Evolutionary conservation across 2,797 vertebrate genomes (phyloP).

Genomic region (Triplophysa yarkandensis): DNA sequence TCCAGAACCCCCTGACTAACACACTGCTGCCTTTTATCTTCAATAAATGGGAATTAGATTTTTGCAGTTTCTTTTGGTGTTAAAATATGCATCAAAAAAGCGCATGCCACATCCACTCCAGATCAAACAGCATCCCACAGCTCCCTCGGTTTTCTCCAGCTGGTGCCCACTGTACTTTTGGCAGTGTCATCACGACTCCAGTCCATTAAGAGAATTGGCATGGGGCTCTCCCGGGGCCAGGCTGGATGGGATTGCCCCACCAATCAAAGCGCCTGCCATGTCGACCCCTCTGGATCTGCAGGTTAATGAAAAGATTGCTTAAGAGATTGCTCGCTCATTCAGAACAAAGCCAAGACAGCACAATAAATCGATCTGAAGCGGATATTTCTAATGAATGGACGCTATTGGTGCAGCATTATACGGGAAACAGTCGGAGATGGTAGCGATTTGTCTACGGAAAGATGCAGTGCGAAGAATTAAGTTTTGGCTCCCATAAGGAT

Average conservation of each 20-base stretch:
- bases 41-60: not conserved
- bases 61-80: not conserved
- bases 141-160: conserved; percentile 40
- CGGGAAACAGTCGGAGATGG: not conserved
- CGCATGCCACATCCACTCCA: conserved; percentile 25
- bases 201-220: conserved; percentile 56
- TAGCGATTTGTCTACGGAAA: not conserved
- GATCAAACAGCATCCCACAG: conserved; percentile 22
- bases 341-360: conserved; percentile 44
- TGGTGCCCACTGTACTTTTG: conserved; percentile 49
- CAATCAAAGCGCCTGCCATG: conserved; percentile 48
- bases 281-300: conserved; percentile 57
- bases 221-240: conserved; percentile 38
- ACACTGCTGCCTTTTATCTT: too few relatives aligned
- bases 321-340: conserved; percentile 55
- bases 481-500: conserved; percentile 6
- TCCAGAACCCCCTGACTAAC: too few relatives aligned
- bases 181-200: conserved; percentile 52
- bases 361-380: conserved; percentile 52
- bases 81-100: not conserved
- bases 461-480: not conserved
- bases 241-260: conserved; percentile 49
- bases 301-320: conserved; percentile 65
- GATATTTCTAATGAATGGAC: conserved; percentile 12
- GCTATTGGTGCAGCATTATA: not conserved